A percentile compares a stretch with the other conserved stretches of the same genome.
Conservation (phyloP, 2,888 invertebrate genomes). For the Elysia crispata region DNA sequence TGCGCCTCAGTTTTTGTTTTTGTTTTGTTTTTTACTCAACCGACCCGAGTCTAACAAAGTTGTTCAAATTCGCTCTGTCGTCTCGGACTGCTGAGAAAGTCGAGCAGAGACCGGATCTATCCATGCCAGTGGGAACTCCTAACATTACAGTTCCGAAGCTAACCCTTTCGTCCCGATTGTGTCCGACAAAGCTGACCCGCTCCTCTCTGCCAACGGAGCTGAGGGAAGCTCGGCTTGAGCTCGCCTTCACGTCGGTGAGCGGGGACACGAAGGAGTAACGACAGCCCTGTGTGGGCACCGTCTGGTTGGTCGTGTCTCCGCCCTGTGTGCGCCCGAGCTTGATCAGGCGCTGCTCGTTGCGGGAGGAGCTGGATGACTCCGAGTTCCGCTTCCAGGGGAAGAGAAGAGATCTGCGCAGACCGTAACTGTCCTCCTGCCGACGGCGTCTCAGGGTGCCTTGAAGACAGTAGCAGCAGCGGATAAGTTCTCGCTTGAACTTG, state of each 20-base stretch:
- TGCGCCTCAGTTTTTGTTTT: too few relatives aligned
- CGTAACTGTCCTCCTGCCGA: constrained; percentile 37
- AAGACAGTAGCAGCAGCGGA: constrained; percentile 67
- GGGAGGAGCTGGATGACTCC: constrained; percentile 43
- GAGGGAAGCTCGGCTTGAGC: constrained; percentile 33
- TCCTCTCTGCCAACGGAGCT: constrained; percentile 37
- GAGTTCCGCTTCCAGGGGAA: constrained; percentile 36
- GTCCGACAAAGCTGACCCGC: not conserved
- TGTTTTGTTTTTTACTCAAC: not conserved
- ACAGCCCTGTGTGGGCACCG: constrained; percentile 27
- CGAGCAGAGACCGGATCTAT: constrained; percentile 39
- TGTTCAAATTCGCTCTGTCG: constrained; percentile 49
- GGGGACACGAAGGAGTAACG: constrained; percentile 47
- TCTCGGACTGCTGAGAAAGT: constrained; percentile 33
- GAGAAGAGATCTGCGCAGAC: constrained; percentile 44
- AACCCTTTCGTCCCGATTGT: not conserved
- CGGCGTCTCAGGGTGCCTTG: constrained; percentile 42
- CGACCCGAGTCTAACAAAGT: constrained; percentile 42
- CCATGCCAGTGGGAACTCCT: constrained; percentile 17
- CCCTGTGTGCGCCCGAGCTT: constrained; percentile 17
- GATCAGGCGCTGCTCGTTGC: constrained; percentile 21
- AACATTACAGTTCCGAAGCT: not conserved
- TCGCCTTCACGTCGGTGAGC: constrained; percentile 40
- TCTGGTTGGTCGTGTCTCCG: not conserved
- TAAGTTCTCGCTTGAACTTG: constrained; percentile 71